Conservation (phyloP, 2,888 invertebrate genomes). For the Dilophus febrilis region DNA sequence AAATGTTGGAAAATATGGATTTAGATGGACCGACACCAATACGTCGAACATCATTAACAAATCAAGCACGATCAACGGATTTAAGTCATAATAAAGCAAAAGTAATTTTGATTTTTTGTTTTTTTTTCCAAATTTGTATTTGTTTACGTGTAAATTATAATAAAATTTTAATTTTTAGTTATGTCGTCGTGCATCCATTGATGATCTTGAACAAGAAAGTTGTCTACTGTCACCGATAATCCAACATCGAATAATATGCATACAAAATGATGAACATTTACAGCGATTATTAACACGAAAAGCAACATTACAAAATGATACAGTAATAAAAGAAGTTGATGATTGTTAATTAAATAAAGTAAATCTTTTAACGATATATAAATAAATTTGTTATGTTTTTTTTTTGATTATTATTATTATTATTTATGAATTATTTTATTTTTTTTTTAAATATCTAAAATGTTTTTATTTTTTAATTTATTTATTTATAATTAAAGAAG, state of each 20-base stretch:
- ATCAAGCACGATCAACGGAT: constrained; percentile 2
- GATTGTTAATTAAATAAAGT: too few relatives aligned
- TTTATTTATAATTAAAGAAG: too few relatives aligned
- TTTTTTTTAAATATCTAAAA: too few relatives aligned
- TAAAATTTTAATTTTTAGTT: not conserved
- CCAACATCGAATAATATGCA: constrained; percentile 62
- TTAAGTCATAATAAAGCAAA: not conserved
- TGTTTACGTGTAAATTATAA: not conserved
- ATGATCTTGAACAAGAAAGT: constrained; percentile 65
- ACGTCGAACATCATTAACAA: constrained; percentile 32
- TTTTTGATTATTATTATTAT: too few relatives aligned
- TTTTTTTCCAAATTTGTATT: too few relatives aligned
- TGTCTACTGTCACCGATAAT: constrained; percentile 65
- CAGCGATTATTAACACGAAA: constrained; percentile 24
- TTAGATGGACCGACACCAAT: constrained; percentile 56
- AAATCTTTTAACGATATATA: too few relatives aligned
- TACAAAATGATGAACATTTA: constrained; percentile 43
- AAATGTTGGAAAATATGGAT: constrained; percentile 52
- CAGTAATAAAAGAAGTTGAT: constrained; percentile 53
- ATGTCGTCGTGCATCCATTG: constrained; percentile 45
- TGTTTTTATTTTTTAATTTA: too few relatives aligned
- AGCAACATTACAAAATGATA: constrained; percentile 39
- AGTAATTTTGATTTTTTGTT: not conserved
- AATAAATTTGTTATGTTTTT: too few relatives aligned
- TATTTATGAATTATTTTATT: too few relatives aligned